Conservation (phyloP, 2,888 invertebrate species). For the Oxyteleia sp. region DNA sequence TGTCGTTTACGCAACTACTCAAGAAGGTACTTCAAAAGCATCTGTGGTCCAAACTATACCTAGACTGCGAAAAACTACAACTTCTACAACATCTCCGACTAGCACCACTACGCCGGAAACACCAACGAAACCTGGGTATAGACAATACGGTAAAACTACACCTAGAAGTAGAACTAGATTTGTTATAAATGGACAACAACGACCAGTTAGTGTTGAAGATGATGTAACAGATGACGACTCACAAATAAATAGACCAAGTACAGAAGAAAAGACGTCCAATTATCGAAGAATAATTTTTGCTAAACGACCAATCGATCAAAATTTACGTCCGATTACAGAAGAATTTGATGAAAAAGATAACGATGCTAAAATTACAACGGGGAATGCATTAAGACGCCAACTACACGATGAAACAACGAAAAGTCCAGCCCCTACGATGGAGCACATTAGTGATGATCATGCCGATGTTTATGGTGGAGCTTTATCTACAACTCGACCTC, state of each 20-base stretch:
- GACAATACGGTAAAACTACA: conserved; percentile 81
- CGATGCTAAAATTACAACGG: conserved; percentile 86
- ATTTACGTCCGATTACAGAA: conserved; percentile 85
- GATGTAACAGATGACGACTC: conserved; percentile 81
- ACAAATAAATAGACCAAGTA: conserved; percentile 83
- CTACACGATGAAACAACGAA: conserved; percentile 89
- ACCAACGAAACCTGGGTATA: conserved; percentile 83
- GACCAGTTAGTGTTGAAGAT: conserved; percentile 79
- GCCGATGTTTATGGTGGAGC: conserved; percentile 91
- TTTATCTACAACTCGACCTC: conserved; percentile 90
- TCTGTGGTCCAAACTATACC: conserved; percentile 91
- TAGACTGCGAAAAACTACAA: conserved; percentile 87
- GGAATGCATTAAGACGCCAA: conserved; percentile 90
- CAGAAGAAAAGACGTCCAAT: conserved; percentile 79
- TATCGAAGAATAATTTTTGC: conserved; percentile 82
- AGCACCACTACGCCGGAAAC: conserved; percentile 85
- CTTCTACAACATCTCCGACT: conserved; percentile 80
- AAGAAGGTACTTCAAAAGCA: conserved; percentile 89
- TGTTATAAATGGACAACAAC: conserved; percentile 84
- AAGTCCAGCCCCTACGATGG: conserved; percentile 88
- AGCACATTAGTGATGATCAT: conserved; percentile 90
- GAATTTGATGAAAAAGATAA: conserved; percentile 87
- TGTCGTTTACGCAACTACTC: conserved; percentile 86
- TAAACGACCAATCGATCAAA: conserved; percentile 84
- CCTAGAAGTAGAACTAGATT: conserved; percentile 82